phyloP scores from a whole-genome alignment of 2,888 invertebrate species.

The Cynaeus angustus region DNA sequence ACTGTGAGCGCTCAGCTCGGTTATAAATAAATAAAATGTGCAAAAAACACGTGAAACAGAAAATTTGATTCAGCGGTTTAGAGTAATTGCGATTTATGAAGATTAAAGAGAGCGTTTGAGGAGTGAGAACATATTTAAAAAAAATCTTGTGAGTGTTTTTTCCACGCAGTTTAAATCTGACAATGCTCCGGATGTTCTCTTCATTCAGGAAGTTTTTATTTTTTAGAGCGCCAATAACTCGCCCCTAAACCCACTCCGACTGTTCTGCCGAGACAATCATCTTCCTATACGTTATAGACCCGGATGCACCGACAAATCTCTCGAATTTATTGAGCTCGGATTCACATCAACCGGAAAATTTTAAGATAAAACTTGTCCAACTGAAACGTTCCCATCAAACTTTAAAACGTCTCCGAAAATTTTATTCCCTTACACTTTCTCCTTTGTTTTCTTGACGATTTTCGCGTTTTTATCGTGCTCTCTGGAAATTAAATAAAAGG shows the following conservation, averaged over 20 bases:
- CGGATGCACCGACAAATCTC: constrained; percentile 58
- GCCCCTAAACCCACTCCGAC: constrained; percentile 20
- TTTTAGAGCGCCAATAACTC: constrained; percentile 29
- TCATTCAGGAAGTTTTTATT: constrained; percentile 16
- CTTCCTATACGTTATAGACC: constrained; percentile 26
- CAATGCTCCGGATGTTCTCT: constrained; percentile 3
- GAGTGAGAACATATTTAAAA: too few species aligned
- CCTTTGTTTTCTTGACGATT: constrained; percentile 13
- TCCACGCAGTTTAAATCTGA: constrained; percentile 3
- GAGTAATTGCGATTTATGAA: too few species aligned
- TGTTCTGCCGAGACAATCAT: constrained; percentile 34
- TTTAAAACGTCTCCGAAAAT: constrained; percentile 39
- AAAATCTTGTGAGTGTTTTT: not conserved
- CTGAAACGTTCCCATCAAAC: constrained; percentile 53
- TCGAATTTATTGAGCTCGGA: constrained; percentile 60
- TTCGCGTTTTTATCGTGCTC: constrained; percentile 3
- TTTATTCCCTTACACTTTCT: constrained; percentile 20
- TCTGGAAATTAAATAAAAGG: constrained; percentile 37
- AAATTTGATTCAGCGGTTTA: constrained; percentile 9
- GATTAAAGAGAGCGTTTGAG: too few species aligned
- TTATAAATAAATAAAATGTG: constrained; percentile 25
- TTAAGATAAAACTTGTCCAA: constrained; percentile 62
- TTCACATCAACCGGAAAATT: constrained; percentile 60
- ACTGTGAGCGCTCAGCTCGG: constrained; percentile 8
- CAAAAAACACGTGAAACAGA: constrained; percentile 6